phyloP scores from a whole-genome alignment of 2,113 vertebrate genomes.

The Nibea albiflora region DNA sequence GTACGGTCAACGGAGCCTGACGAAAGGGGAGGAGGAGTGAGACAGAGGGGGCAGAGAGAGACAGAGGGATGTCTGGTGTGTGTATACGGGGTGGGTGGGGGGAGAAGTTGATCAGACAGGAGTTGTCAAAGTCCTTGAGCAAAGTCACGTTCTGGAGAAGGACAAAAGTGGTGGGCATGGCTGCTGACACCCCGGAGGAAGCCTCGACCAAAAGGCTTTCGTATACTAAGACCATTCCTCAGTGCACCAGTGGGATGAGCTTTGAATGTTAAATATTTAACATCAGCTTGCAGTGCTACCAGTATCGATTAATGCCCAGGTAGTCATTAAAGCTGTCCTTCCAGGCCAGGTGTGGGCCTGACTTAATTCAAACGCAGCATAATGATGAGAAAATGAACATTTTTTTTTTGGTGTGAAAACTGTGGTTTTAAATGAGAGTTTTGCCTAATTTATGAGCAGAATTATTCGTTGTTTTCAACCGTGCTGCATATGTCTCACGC shows the following conservation, averaged over 20 bases:
- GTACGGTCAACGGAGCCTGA: slow-evolving; percentile 68
- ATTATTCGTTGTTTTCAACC: slow-evolving; percentile 31
- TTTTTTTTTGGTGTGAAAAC: neutral
- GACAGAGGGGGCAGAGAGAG: slow-evolving; percentile 45
- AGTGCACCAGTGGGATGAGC: slow-evolving; percentile 43
- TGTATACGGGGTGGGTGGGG: neutral
- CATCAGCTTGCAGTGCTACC: slow-evolving; percentile 43
- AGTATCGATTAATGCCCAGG: slow-evolving; percentile 54
- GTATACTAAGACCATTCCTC: slow-evolving; percentile 41
- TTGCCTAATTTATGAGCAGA: slow-evolving; percentile 15
- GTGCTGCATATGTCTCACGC: neutral
- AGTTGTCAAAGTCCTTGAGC: slow-evolving; percentile 75
- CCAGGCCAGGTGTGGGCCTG: slow-evolving; percentile 37
- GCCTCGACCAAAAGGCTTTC: slow-evolving; percentile 35
- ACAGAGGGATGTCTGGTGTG: slow-evolving; percentile 49
- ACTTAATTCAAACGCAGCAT: slow-evolving; percentile 28
- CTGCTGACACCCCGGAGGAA: slow-evolving; percentile 44
- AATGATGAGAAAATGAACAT: slow-evolving; percentile 1
- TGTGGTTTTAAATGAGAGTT: slow-evolving; percentile 3
- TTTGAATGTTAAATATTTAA: slow-evolving; percentile 64
- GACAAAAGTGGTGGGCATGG: slow-evolving; percentile 32
- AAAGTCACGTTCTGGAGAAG: slow-evolving; percentile 64
- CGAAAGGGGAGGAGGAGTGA: slow-evolving; percentile 54
- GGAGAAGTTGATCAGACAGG: slow-evolving; percentile 53
- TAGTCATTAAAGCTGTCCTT: slow-evolving; percentile 57